Conservation (phyloP, 2,888 invertebrate species). For the Lycaena phlaeas region DNA sequence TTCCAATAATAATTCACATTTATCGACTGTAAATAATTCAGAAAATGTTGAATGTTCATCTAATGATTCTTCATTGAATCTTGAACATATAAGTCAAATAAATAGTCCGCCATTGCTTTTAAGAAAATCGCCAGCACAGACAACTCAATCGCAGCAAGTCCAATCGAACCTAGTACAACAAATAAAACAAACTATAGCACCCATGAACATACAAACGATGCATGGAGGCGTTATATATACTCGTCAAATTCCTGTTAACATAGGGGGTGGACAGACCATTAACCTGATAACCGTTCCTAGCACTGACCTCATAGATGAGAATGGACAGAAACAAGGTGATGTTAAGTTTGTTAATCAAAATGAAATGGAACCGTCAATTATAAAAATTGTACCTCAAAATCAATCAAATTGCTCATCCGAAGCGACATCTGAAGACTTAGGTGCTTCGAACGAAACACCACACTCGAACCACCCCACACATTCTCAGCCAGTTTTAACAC, state of each 20-base stretch:
- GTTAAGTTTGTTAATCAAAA: slow-evolving; percentile 33
- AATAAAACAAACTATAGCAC: slow-evolving; percentile 66
- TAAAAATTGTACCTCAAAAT: slow-evolving; percentile 59
- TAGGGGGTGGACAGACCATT: slow-evolving; percentile 70
- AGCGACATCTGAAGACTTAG: slow-evolving; percentile 36
- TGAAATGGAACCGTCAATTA: slow-evolving; percentile 56
- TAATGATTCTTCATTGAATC: slow-evolving; percentile 41
- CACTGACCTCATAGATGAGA: slow-evolving; percentile 55
- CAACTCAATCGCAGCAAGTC: slow-evolving; percentile 32
- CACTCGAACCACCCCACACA: slow-evolving; percentile 40
- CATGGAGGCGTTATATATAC: slow-evolving; percentile 82
- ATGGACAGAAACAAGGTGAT: slow-evolving; percentile 45
- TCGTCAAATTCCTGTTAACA: slow-evolving; percentile 79
- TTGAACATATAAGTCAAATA: slow-evolving; percentile 51
- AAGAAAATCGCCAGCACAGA: slow-evolving; percentile 41
- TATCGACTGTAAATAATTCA: slow-evolving; percentile 25
- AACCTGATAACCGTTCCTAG: slow-evolving; percentile 71
- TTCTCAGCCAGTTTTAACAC: slow-evolving; percentile 61
- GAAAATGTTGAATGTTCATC: slow-evolving; percentile 41
- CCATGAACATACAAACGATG: slow-evolving; percentile 74
- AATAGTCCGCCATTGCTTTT: slow-evolving; percentile 52
- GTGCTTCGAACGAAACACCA: slow-evolving; percentile 34
- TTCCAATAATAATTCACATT: slow-evolving; percentile 33
- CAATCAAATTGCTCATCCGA: slow-evolving; percentile 35
- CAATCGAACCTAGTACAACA: slow-evolving; percentile 54